Evolutionary conservation across 1,140 invertebrate species (phyloP).

Genomic region (Lasaia peninsularis): DNA sequence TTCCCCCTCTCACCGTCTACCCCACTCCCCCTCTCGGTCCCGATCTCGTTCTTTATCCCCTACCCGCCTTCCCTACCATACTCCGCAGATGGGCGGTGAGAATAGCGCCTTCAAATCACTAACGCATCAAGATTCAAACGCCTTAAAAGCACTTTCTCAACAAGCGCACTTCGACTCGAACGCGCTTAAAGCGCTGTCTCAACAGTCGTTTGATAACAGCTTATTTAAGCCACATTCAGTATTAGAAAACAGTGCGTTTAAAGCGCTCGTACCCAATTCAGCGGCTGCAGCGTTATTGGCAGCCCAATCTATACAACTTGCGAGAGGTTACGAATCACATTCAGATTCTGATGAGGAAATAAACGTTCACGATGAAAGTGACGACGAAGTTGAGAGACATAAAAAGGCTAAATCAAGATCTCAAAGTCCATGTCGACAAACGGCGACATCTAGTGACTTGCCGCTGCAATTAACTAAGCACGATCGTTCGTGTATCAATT

Average conservation of each 20-base stretch:
- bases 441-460: constrained; percentile 52
- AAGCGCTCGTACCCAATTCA: constrained; percentile 64
- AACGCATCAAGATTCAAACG: constrained; percentile 75
- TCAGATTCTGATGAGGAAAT: constrained; percentile 84
- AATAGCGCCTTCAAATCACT: constrained; percentile 90
- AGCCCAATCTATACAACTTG: constrained; percentile 66
- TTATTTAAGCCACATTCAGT: constrained; percentile 87
- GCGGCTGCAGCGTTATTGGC: constrained; percentile 61
- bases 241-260: constrained; percentile 91
- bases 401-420: constrained; percentile 53
- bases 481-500: constrained; percentile 58
- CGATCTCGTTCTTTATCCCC: constrained; percentile 74
- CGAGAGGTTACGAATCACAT: constrained; percentile 71
- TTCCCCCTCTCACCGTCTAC: constrained; percentile 76
- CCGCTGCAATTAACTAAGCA: constrained; percentile 74
- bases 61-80: constrained; percentile 62
- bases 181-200: constrained; percentile 68
- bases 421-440: constrained; percentile 48
- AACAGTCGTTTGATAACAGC: constrained; percentile 82
- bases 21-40: constrained; percentile 76
- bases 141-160: constrained; percentile 67
- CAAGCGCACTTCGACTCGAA: constrained; percentile 69
- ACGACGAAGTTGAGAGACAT: constrained; percentile 57
- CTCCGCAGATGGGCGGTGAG: constrained; percentile 87
- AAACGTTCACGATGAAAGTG: constrained; percentile 82